Evolutionary conservation across 1,140 invertebrate genomes (phyloP).

Genomic region (Zaprionus tsacasi): DNA sequence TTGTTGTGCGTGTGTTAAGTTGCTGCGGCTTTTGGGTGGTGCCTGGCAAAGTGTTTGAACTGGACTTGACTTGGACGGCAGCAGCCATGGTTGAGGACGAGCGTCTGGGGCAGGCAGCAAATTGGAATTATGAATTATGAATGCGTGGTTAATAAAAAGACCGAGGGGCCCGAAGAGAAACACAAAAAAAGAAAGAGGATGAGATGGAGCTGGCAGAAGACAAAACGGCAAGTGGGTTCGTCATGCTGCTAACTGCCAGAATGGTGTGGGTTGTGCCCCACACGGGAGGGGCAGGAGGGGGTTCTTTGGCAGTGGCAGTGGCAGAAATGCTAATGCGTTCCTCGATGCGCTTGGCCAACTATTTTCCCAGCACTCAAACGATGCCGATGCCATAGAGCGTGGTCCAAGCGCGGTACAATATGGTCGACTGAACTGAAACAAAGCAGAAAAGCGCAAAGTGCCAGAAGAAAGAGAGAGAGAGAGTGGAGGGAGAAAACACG

Average conservation of each 20-base stretch:
- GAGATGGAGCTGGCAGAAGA: constrained; percentile 9
- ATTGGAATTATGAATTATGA: constrained; percentile 83
- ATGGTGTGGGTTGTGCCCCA: constrained; percentile 19
- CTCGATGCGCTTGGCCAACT: constrained; percentile 74
- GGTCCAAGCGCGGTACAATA: constrained; percentile 61
- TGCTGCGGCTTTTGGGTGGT: constrained; percentile 49
- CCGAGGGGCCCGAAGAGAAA: constrained; percentile 44
- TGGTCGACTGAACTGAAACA: constrained; percentile 80
- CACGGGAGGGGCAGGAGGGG: neutral
- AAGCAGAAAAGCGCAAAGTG: constrained; percentile 81
- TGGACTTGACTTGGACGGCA: constrained; percentile 49
- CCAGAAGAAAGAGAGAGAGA: constrained; percentile 3
- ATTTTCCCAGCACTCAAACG: constrained; percentile 82
- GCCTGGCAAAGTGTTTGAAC: constrained; percentile 67
- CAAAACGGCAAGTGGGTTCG: constrained; percentile 62
- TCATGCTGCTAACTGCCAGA: constrained; percentile 64
- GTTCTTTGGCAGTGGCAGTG: constrained; percentile 39
- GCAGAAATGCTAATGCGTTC: constrained; percentile 80
- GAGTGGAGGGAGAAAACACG: neutral
- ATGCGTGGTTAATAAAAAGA: constrained; percentile 82
- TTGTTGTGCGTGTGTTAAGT: constrained; percentile 28
- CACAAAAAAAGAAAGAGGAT: constrained; percentile 17
- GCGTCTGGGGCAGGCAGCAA: constrained; percentile 61
- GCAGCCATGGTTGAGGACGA: neutral
- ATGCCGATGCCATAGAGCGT: constrained; percentile 27